Percentiles rank a stretch among this genome's conserved stretches.
Conservation (phyloP, 2,888 invertebrate species). For the Perizoma affinitatum region DNA sequence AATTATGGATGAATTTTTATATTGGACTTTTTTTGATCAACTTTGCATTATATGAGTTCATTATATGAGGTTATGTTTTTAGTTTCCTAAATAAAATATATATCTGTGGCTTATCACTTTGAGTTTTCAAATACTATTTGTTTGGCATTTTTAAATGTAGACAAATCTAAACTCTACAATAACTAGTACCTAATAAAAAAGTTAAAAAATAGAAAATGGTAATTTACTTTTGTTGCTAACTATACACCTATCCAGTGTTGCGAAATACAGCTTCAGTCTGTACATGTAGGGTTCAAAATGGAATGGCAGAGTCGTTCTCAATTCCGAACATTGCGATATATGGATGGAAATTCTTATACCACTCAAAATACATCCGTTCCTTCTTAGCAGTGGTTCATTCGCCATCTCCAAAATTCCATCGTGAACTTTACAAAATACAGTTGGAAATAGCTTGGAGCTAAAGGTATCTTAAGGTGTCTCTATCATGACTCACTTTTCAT, state of each 20-base stretch:
- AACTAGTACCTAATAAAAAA: no score
- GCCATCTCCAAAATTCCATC: conserved; percentile 28
- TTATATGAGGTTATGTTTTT: no score
- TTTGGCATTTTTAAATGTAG: no score
- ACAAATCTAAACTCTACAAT: no score
- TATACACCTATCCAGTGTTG: conserved; percentile 55
- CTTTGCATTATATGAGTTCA: no score
- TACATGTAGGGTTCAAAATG: conserved; percentile 39
- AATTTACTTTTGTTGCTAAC: not conserved
- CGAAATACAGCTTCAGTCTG: conserved; percentile 40
- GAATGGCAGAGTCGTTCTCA: conserved; percentile 41
- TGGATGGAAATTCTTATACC: conserved; percentile 80
- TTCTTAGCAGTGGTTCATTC: conserved; percentile 75
- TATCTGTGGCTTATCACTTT: no score
- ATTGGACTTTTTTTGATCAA: no score
- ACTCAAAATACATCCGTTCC: conserved; percentile 80
- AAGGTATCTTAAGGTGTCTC: conserved; percentile 43
- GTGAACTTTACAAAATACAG: conserved; percentile 27
- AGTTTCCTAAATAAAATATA: no score
- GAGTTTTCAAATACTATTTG: no score
- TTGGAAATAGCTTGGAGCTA: conserved; percentile 30
- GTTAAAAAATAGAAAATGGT: no score
- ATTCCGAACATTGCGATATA: conserved; percentile 69
- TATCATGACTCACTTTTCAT: no score
- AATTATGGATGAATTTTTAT: no score